A percentile compares a stretch with the other conserved stretches of the same genome.
Evolutionary conservation across 2,888 invertebrate genomes (phyloP).

Genomic region (Himalopsyche anomala): DNA sequence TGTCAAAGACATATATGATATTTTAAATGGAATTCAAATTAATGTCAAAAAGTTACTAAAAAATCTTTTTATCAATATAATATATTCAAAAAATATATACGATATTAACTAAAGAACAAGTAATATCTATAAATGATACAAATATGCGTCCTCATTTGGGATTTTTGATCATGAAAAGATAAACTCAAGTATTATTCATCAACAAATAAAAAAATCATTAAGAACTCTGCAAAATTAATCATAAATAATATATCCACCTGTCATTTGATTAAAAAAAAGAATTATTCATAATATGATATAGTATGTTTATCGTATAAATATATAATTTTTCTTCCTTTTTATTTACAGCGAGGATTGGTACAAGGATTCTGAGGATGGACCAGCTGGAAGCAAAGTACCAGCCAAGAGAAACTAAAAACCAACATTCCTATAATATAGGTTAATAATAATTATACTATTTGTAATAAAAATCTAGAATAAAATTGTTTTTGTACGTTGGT

Average conservation of each 20-base stretch:
- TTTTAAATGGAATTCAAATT: not conserved
- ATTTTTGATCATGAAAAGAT: too few relatives aligned
- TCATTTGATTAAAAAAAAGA: not conserved
- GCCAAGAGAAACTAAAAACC: constrained; percentile 68
- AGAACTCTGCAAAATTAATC: too few relatives aligned
- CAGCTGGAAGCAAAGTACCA: constrained; percentile 71
- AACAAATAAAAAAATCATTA: too few relatives aligned
- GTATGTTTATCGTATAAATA: not conserved
- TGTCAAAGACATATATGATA: too few relatives aligned
- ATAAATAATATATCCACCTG: too few relatives aligned
- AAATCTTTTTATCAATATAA: too few relatives aligned
- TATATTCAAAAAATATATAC: not conserved
- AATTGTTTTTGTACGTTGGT: constrained; percentile 61
- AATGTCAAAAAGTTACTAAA: too few relatives aligned
- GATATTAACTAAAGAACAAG: too few relatives aligned
- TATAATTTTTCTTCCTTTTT: constrained; percentile 64
- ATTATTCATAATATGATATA: too few relatives aligned
- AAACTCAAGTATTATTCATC: too few relatives aligned
- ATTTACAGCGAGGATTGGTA: constrained; percentile 90
- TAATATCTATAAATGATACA: too few relatives aligned
- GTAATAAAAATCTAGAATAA: constrained; percentile 59
- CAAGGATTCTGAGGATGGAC: constrained; percentile 83
- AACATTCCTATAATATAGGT: constrained; percentile 54
- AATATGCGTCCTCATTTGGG: too few relatives aligned
- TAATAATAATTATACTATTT: constrained; percentile 58